Base-by-base conservation (phyloP, 2,113 vertebrate species). In the Pogonocichla stellata region DNA sequence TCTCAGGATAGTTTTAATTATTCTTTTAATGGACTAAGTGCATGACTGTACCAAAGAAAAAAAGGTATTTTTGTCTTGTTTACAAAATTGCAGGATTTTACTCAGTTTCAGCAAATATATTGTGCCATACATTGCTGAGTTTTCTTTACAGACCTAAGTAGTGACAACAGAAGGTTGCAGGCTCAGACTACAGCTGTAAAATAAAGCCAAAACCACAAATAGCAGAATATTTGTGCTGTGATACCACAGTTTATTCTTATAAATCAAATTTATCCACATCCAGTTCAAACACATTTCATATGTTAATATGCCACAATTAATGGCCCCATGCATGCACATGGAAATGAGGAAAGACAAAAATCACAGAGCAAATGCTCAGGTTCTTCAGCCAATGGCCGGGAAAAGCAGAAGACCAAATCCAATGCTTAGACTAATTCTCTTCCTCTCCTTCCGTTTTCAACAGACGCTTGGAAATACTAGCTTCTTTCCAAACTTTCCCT, bases 261-360 rank as follows among this genome's bases (percentile, higher is more conserved):
- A 13, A 17, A 33, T 36, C 6, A 51, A 65, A 78, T 80, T 43
- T 62, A 79, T 33, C 62, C 23, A 62, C 15, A 88, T 28, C 9
- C 57, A 57, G 23, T 48, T 88, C 28, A 82, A 69, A 72, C 8
- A 45, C 7, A 69, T 48, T 82, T 87, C 42, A 31, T 28, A n/a
- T 9, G 34, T 47, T 66, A 51, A 31, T 14, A 24, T 5, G 2
- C 18, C 15, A 10, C 28, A 61, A 88, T 65, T 74, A 71, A 78
- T 1, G 69, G 50, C 19, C 15, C 12, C 17, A 26, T 12, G 23
- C 15, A 85, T 2, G 2, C 0, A 0, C 6, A 28, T 17, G 19
- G 45, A 84, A 67, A n/a, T 10, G 19, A 90, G 67, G 16, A 75
- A 67, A 53, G 28, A 84, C 34, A 71, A 87, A 86, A 85, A 18